Conservation (phyloP, 2,888 invertebrate genomes). For the Hyles lineata region DNA sequence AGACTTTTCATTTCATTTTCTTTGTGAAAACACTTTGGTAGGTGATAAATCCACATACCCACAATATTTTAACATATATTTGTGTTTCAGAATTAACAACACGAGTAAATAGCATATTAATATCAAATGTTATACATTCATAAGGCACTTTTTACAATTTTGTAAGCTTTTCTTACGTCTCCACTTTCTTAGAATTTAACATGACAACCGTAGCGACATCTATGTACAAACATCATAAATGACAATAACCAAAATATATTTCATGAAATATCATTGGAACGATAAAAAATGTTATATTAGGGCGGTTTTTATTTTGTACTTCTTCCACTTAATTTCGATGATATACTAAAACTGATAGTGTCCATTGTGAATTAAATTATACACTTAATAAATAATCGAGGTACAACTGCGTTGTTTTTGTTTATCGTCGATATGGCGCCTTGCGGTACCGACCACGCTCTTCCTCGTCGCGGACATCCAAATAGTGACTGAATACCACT, state of each 20-base stretch:
- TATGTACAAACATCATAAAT: background rate
- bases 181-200: background rate
- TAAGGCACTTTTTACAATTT: slow-evolving; percentile 2
- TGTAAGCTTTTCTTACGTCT: background rate
- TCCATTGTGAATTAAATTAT: background rate
- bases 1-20: background rate
- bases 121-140: background rate
- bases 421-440: slow-evolving; percentile 87
- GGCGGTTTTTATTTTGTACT: background rate
- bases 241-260: too few relatives aligned
- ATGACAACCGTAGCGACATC: background rate
- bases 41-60: background rate
- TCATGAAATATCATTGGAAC: too few relatives aligned
- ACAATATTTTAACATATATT: background rate
- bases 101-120: background rate
- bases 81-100: background rate
- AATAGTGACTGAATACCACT: slow-evolving; percentile 93
- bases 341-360: background rate
- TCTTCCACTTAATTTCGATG: background rate
- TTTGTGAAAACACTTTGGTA: slow-evolving; percentile 17
- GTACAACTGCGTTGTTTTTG: slow-evolving; percentile 44
- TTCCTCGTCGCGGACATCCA: slow-evolving; percentile 88
- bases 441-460: slow-evolving; percentile 90
- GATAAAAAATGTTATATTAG: background rate
- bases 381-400: slow-evolving; percentile 2